Evolutionary conservation across 2,113 vertebrate species (phyloP).

Genomic region (Clarias batrachus): DNA sequence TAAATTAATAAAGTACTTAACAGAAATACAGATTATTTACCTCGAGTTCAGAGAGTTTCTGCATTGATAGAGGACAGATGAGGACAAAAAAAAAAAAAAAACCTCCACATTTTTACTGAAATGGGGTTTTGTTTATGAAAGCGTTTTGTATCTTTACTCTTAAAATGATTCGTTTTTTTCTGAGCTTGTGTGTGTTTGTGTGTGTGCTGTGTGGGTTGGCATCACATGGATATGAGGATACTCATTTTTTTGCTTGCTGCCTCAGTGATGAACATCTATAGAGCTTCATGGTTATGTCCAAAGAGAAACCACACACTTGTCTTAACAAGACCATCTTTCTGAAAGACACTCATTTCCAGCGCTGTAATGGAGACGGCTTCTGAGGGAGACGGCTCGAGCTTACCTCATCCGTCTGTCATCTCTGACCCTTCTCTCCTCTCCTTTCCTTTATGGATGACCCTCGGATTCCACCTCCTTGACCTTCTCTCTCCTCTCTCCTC

Average conservation of each 20-base stretch:
- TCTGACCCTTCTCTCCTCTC: background rate
- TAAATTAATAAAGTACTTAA: background rate
- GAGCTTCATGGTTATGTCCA: background rate
- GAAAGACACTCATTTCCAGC: background rate
- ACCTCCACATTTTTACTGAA: background rate
- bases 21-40: background rate
- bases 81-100: background rate
- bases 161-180: background rate
- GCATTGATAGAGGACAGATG: background rate
- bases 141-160: background rate
- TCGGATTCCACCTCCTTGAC: background rate
- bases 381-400: background rate
- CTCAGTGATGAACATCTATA: constrained; percentile 5
- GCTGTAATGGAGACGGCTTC: constrained; percentile 12
- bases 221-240: background rate
- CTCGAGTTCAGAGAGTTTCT: background rate
- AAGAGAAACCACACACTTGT: background rate
- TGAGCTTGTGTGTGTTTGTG: background rate
- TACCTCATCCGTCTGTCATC: background rate
- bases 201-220: background rate
- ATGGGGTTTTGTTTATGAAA: background rate
- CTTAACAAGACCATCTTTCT: background rate
- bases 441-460: background rate
- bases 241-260: constrained; percentile 12
- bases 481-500: constrained; percentile 1